A percentile compares a stretch with the other conserved stretches of the same genome.
These are phyloP conservation scores for Calameuta idolon DNA, from an alignment of 2,888 invertebrate species.

Conservation along the genomic window DNA sequence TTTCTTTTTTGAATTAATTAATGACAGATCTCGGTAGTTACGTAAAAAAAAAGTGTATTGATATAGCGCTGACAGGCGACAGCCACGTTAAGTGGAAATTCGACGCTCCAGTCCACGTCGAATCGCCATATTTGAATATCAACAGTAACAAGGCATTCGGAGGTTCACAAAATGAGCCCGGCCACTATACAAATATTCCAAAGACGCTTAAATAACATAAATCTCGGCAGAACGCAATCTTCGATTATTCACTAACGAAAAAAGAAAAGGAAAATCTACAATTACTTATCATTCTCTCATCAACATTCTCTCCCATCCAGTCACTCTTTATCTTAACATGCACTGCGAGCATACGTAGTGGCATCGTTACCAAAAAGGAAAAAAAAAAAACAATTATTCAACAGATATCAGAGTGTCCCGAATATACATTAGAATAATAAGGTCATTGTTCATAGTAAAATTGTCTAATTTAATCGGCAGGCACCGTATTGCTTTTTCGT, in stretches of 20 bases:
- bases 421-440: neutral
- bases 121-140: neutral
- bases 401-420: neutral
- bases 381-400: no score
- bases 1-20: neutral
- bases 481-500: constrained; percentile 8
- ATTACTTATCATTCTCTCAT: neutral
- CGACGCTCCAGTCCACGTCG: neutral
- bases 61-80: neutral
- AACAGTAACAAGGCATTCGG: neutral
- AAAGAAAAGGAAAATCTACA: neutral
- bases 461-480: constrained; percentile 1
- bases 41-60: constrained; percentile 8
- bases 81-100: neutral
- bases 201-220: neutral
- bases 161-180: neutral
- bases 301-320: neutral
- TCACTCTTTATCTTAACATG: neutral
- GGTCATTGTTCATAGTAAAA: neutral
- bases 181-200: neutral
- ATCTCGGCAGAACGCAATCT: neutral
- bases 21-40: neutral
- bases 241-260: neutral
- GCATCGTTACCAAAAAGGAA: neutral
- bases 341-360: neutral